Evolutionary conservation across 2,797 vertebrate genomes (phyloP).

Genomic region (Sandelia bainsii): DNA sequence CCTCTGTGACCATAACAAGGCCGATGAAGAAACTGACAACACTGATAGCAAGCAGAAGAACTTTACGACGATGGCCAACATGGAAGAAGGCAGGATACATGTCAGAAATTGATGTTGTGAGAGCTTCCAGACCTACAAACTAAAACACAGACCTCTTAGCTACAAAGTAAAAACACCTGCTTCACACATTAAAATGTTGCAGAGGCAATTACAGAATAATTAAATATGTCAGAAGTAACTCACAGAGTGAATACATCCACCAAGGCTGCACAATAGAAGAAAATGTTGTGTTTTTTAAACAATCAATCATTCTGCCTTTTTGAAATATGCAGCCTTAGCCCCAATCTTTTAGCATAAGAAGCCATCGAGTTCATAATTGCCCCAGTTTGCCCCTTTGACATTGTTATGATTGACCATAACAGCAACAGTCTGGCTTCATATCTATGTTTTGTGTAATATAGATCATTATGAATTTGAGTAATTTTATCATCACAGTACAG

Average conservation of each 20-base stretch:
- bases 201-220: conserved; percentile 1
- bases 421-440: too few relatives aligned
- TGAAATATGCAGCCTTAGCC: too few relatives aligned
- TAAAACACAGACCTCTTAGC: conserved; percentile 62
- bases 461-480: not conserved
- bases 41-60: conserved; percentile 82
- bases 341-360: too few relatives aligned
- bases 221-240: not conserved
- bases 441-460: too few relatives aligned
- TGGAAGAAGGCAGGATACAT: conserved; percentile 81
- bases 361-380: too few relatives aligned
- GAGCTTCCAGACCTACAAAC: conserved; percentile 87
- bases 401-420: too few relatives aligned
- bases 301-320: too few relatives aligned
- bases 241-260: not conserved
- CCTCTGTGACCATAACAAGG: conserved; percentile 86
- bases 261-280: not conserved
- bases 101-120: conserved; percentile 82
- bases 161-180: not conserved
- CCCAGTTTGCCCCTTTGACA: too few relatives aligned
- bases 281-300: too few relatives aligned
- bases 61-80: conserved; percentile 83
- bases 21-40: conserved; percentile 79
- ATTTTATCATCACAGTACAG: not conserved
- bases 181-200: not conserved